These are phyloP conservation scores for Urocolius indicus DNA, from an alignment of 2,113 vertebrate genomes.

Conservation along the genomic window DNA sequence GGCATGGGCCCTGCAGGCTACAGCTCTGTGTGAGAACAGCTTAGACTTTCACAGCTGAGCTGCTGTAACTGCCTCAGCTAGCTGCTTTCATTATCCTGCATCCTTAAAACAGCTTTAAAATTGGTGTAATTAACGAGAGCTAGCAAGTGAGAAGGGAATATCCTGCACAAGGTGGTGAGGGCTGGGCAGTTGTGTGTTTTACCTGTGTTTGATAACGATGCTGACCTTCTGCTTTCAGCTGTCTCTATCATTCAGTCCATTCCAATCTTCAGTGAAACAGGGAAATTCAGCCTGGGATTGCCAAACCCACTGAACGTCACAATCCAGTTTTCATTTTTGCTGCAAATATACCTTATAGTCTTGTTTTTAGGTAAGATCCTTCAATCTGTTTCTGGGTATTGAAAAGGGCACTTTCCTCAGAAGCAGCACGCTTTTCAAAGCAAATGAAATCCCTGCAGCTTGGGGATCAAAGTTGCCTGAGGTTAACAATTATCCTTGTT, in stretches of 20 bases:
- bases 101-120: not conserved
- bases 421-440: not conserved
- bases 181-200: not conserved
- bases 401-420: not conserved
- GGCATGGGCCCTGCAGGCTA: not conserved
- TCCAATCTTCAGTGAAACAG: conserved; percentile 87
- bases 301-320: conserved; percentile 85
- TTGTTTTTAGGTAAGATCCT: conserved; percentile 89
- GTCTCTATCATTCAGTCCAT: conserved; percentile 91
- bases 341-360: conserved; percentile 85
- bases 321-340: conserved; percentile 88
- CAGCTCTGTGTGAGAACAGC: not conserved
- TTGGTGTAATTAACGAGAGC: not conserved
- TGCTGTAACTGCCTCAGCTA: not conserved
- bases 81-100: not conserved
- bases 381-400: not conserved
- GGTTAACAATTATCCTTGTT: not conserved
- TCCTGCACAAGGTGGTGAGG: not conserved
- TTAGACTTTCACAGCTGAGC: not conserved
- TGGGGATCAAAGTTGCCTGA: not conserved
- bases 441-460: not conserved
- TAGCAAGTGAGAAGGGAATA: not conserved
- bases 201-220: not conserved
- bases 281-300: conserved; percentile 87
- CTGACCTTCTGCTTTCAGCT: conserved; percentile 75